A percentile compares a stretch with the other conserved stretches of the same genome.
Evolutionary conservation across 2,113 vertebrate species (phyloP).

Genomic region (Malurus elegans): DNA sequence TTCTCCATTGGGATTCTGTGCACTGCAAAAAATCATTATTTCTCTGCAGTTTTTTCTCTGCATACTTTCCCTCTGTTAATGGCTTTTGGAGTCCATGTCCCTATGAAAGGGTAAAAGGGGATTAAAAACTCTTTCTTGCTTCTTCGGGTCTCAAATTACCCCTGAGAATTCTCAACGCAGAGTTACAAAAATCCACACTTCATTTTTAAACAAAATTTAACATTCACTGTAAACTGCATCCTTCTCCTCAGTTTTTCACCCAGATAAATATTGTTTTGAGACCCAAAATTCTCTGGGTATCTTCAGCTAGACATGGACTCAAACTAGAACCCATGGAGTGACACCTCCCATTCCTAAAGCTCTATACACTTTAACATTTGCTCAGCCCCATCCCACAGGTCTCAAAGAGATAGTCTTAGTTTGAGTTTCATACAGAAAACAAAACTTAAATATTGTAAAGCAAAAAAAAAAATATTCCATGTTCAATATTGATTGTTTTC

Average conservation of each 20-base stretch:
- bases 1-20: not conserved
- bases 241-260: not conserved
- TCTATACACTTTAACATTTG: not conserved
- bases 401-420: not conserved
- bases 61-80: not conserved
- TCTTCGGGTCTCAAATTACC: not conserved
- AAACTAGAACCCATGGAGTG: not conserved
- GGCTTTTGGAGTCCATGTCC: not conserved
- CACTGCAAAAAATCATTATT: not conserved
- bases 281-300: fast-evolving
- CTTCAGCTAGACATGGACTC: not conserved
- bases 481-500: not conserved
- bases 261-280: not conserved
- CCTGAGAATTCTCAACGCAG: not conserved
- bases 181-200: not conserved
- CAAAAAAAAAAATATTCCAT: not conserved
- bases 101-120: not conserved
- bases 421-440: not conserved
- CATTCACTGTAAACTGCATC: not conserved
- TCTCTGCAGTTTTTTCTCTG: not conserved
- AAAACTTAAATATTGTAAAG: not conserved
- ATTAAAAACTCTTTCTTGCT: not conserved
- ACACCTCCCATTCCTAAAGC: not conserved
- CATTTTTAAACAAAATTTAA: not conserved
- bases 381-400: not conserved